Percentiles rank a stretch among this genome's conserved stretches.
phyloP scores from a whole-genome alignment of 2,888 invertebrate species.

The Meiosimyza platycephala region DNA sequence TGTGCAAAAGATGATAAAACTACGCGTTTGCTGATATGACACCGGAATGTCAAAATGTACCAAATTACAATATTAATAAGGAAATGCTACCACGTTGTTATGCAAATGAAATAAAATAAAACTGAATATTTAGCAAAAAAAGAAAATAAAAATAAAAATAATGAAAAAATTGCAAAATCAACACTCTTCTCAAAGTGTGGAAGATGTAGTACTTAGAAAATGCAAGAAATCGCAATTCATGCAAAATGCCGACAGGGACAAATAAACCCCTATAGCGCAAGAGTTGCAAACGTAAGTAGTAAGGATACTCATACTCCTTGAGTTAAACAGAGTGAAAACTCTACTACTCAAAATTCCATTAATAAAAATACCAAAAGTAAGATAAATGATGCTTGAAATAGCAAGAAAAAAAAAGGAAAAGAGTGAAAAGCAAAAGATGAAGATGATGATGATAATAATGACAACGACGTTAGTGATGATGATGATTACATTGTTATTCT shows the following conservation, averaged over 20 bases:
- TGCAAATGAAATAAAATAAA: conserved; percentile 8
- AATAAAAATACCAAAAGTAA: conserved; percentile 48
- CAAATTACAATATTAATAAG: conserved; percentile 7
- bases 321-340: conserved; percentile 40
- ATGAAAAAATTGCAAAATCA: conserved; percentile 17
- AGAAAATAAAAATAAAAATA: too few species aligned
- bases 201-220: background rate
- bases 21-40: background rate
- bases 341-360: conserved; percentile 49
- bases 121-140: background rate
- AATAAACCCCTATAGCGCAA: background rate
- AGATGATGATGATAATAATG: background rate
- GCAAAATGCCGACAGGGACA: background rate
- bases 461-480: background rate
- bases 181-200: conserved; percentile 4
- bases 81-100: background rate
- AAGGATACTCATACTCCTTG: background rate
- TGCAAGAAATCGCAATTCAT: background rate
- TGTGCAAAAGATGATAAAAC: conserved; percentile 2
- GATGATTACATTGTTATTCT: background rate
- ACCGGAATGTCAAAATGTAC: background rate
- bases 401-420: conserved; percentile 38
- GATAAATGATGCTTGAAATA: conserved; percentile 50
- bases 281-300: too few species aligned
- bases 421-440: conserved; percentile 14